phyloP scores from a whole-genome alignment of 2,888 invertebrate genomes.

The Dione vanillae region DNA sequence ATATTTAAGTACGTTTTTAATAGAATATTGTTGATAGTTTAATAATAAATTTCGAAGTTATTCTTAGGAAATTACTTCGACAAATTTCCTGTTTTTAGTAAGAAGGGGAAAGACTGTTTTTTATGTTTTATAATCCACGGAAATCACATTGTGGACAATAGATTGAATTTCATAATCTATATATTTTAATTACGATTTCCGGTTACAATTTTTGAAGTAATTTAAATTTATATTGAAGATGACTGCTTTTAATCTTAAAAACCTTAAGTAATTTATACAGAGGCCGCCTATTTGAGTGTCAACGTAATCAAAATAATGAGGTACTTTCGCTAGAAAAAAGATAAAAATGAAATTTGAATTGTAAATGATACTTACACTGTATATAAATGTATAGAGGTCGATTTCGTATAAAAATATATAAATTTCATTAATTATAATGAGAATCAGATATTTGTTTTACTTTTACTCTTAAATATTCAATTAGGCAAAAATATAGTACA shows the following conservation, averaged over 20 bases:
- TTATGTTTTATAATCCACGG: no score
- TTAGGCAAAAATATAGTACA: no score
- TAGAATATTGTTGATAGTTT: no score
- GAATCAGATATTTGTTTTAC: background rate
- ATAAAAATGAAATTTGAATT: constrained; percentile 43
- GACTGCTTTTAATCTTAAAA: constrained; percentile 26
- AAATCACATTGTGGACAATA: background rate
- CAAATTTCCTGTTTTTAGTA: no score
- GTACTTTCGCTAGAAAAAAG: constrained; percentile 33
- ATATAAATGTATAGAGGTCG: constrained; percentile 18
- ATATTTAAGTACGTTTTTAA: background rate
- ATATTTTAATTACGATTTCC: background rate
- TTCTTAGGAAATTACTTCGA: no score
- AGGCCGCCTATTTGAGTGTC: constrained; percentile 30
- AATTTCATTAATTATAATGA: constrained; percentile 5
- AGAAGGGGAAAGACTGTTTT: no score
- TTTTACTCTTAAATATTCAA: no score
- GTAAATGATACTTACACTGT: constrained; percentile 40
- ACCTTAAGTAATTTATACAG: constrained; percentile 35
- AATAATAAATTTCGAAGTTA: no score
- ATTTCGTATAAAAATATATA: background rate
- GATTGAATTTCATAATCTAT: background rate
- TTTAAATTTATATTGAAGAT: constrained; percentile 4
- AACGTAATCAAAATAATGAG: constrained; percentile 44
- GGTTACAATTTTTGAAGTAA: background rate